Conservation (phyloP, 35 echinoderm and acorn worm genomes). For the Chiridota heheva region DNA sequence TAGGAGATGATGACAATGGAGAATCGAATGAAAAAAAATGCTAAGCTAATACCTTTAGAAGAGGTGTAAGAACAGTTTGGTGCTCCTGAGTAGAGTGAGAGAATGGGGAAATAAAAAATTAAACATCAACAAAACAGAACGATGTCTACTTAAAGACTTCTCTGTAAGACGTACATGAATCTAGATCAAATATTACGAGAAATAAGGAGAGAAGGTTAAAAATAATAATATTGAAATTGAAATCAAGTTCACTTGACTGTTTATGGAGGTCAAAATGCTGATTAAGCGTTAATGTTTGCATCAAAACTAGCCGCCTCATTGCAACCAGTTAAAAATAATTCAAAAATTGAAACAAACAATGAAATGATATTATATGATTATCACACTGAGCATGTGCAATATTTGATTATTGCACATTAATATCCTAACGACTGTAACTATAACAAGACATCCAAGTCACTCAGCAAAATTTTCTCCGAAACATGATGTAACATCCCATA, state of each 20-base stretch:
- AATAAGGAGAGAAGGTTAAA: neutral
- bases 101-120: slow-evolving; percentile 17
- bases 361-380: too few relatives aligned
- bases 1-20: neutral
- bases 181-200: neutral
- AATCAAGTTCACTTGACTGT: neutral
- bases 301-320: too few relatives aligned
- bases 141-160: neutral
- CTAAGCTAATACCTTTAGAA: slow-evolving; percentile 49
- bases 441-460: too few relatives aligned
- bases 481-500: too few relatives aligned
- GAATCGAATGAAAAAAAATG: neutral
- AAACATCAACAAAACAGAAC: neutral
- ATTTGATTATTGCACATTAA: too few relatives aligned
- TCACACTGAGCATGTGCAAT: too few relatives aligned
- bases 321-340: too few relatives aligned
- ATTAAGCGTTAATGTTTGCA: neutral
- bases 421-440: too few relatives aligned
- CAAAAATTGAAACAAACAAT: too few relatives aligned
- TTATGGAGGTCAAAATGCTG: neutral
- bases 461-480: too few relatives aligned
- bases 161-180: neutral
- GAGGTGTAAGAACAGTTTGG: slow-evolving; percentile 57
- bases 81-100: slow-evolving; percentile 49
- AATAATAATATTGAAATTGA: neutral